Base-by-base conservation (phyloP, 2,113 vertebrate species). In the Pao palembangensis region DNA sequence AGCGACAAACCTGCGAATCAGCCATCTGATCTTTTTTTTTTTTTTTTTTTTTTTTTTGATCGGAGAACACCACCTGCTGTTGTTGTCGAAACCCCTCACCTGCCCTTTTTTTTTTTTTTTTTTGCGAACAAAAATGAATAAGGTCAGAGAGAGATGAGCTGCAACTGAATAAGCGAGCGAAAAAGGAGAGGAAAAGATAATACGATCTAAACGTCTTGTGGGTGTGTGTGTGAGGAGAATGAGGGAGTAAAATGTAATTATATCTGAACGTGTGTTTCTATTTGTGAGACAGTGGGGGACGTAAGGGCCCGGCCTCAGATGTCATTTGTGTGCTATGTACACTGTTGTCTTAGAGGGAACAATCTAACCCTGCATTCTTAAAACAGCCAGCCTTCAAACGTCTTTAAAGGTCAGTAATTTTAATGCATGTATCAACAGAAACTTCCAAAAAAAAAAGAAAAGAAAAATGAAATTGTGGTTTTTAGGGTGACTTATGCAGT, bases 81-180 rank as follows among this genome's bases (percentile, higher is more conserved):
- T 64, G 34, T 55, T 68, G 50, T 59, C 15, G 15, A 16, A 53
- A 20, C 38, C 20, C 1, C 19, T 20, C 12, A 51, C 19, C 41
- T 34, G 15, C 12, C 34, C 50, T 7, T 51, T 51, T 55, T 17
- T 44, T 13, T 19, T 4, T 21, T 21, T 56, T 51, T 52, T 52
- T 7, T 38, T 25, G 18, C 46, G 2, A 56, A 56, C 51, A 34
- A 65, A 34, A 52, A 55, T 43, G 11, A 66, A 66, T 61, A 51
- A 51, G 62, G 62, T 69, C 59, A 69, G 41, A 13, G 21, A 46
- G 55, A 7, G 17, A 18, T 20, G 10, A n/a, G 47, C 17, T 11
- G 54, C 5, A 46, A 7, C 38, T 10, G n/a, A 2, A 12, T 0
- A 25, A 49, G 28, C 12, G 15, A 14, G 49, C 13, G n/a, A 17